These are phyloP conservation scores for Halcyon smyrnensis DNA, from an alignment of 2,797 vertebrate species.

Conservation along the genomic window DNA sequence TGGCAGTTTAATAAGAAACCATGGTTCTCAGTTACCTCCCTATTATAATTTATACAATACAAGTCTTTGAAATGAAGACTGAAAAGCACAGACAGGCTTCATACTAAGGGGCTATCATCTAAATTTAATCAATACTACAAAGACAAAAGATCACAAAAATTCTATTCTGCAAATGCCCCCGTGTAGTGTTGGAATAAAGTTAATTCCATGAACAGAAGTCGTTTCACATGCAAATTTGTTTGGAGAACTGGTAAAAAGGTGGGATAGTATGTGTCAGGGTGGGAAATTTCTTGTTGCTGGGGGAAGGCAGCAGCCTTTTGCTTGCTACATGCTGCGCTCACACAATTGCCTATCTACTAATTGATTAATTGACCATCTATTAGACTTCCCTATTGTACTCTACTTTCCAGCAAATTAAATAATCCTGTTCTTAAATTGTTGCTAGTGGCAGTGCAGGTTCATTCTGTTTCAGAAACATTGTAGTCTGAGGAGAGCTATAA, in stretches of 20 bases:
- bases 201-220: not conserved
- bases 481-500: constrained; percentile 5
- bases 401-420: constrained; percentile 33
- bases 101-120: not conserved
- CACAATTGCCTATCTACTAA: not conserved
- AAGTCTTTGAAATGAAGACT: not conserved
- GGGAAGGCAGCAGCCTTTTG: not conserved
- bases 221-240: not conserved
- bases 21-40: not conserved
- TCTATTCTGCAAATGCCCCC: not conserved
- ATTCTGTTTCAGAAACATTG: constrained; percentile 4
- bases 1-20: constrained; percentile 30
- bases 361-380: not conserved
- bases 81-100: not conserved
- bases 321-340: not conserved
- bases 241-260: not conserved
- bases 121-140: constrained; percentile 29
- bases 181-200: not conserved
- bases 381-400: not conserved
- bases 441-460: not conserved
- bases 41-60: constrained; percentile 56
- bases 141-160: constrained; percentile 29
- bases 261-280: not conserved
- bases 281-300: not conserved
- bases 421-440: not conserved